Conservation (phyloP, 2,888 invertebrate genomes). For the Macrosoma leucophasiata region DNA sequence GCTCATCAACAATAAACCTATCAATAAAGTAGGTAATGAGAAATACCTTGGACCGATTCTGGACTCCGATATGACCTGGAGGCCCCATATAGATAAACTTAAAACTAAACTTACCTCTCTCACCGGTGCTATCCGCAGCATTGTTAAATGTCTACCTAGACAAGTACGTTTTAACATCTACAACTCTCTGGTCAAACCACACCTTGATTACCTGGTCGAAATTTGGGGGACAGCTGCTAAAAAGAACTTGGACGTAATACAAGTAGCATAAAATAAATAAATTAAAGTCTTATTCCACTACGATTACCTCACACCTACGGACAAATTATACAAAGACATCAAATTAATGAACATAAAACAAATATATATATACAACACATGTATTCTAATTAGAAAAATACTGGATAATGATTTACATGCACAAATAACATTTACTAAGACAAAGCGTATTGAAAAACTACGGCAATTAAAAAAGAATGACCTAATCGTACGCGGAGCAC, state of each 20-base stretch:
- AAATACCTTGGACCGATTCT: conserved; percentile 11
- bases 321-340: conserved; percentile 11
- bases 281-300: conserved; percentile 16
- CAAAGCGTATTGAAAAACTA: conserved; percentile 1
- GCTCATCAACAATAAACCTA: conserved; percentile 5
- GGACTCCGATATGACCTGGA: conserved; percentile 13
- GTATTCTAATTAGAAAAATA: conserved; percentile 12
- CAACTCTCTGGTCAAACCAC: conserved; percentile 14
- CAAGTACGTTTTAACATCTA: conserved; percentile 14
- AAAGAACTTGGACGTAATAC: conserved; percentile 3
- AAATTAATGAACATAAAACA: conserved; percentile 15
- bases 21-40: conserved; percentile 4
- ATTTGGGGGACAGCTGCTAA: conserved; percentile 13
- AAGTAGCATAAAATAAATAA: conserved; percentile 15
- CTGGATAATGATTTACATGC: conserved; percentile 10
- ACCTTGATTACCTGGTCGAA: conserved; percentile 15
- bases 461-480: neutral
- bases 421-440: conserved; percentile 7
- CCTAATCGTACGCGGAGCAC: neutral
- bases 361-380: conserved; percentile 12
- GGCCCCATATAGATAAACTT: conserved; percentile 9
- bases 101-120: conserved; percentile 7
- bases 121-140: conserved; percentile 6
- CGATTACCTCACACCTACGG: conserved; percentile 9
- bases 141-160: conserved; percentile 9